Base-by-base conservation (phyloP, 2,888 invertebrate genomes). In the Diogma glabrata region DNA sequence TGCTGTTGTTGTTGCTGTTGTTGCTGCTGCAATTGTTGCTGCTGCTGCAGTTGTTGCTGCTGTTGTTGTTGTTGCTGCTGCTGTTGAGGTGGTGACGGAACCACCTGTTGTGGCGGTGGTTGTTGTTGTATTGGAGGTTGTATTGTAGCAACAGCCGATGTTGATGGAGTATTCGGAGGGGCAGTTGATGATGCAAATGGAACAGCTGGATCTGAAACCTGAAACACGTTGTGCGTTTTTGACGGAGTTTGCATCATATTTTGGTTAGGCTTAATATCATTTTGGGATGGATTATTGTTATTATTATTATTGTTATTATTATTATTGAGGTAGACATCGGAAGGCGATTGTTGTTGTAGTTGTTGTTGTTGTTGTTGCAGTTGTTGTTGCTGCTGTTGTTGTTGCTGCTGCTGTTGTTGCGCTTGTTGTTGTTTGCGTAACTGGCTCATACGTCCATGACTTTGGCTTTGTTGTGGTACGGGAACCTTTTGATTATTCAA, bases 41-140 rank as follows among this genome's bases (percentile, higher is more conserved):
- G 60, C 67, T 67, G 65, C 57, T 64, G 67, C 66, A 66, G 67
- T 67, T 64, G 67, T 63, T 63, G 67, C 64, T 66, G 65, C 65
- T 64, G 57, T 45, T 36, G 51, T 53, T 53, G 55, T 52, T 10
- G 50, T 51, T 26, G 47, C 49, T 23, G 50, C 53, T 46, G 57
- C 52, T 51, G 58, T 57, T 67, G 67, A 67, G 61, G 67, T 53
- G 48, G 22, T 12, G 57, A 52, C 56, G 57, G 59, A 53, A 57
- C n/a, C n/a, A n/a, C n/a, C n/a, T n/a, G n/a, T n/a, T n/a, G n/a
- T n/a, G n/a, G n/a, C n/a, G n/a, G n/a, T n/a, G n/a, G 57, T 57
- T 57, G 57, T 57, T 58, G 58, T 55, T 24, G 24, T n/a, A n/a
- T n/a, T n/a, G n/a, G n/a, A n/a, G n/a, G n/a, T n/a, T n/a, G n/a